Percentiles rank a stretch among this genome's conserved stretches.
phyloP scores from a whole-genome alignment of 2,888 invertebrate genomes.

The Diarsia mendica region DNA sequence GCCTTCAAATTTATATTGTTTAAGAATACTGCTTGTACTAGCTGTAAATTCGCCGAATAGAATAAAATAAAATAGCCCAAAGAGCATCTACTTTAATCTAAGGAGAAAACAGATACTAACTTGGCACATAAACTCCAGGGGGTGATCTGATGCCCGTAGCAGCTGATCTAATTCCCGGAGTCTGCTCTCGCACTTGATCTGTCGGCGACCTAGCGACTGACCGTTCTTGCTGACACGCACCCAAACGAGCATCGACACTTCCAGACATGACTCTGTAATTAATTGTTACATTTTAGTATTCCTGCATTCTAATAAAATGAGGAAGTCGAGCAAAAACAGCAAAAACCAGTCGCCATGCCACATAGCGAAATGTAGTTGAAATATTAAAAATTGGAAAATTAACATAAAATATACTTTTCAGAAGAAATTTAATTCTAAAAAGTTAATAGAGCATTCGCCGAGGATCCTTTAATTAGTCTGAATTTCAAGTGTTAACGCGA shows the following conservation, averaged over 20 bases:
- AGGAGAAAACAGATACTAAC: conserved; percentile 79
- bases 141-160: conserved; percentile 94
- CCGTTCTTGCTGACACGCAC: conserved; percentile 95
- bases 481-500: not conserved
- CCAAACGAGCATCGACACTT: conserved; percentile 95
- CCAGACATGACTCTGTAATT: conserved; percentile 93
- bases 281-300: conserved; percentile 13
- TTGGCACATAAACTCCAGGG: conserved; percentile 97
- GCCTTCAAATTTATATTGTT: too few relatives aligned
- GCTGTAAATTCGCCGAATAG: too few relatives aligned
- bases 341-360: not conserved
- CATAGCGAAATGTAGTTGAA: not conserved
- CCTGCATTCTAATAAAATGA: not conserved
- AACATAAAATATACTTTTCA: not conserved
- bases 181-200: conserved; percentile 96
- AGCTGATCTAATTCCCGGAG: conserved; percentile 95
- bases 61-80: not conserved
- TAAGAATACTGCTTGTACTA: too few relatives aligned
- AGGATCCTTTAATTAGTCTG: not conserved
- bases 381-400: conserved; percentile 9
- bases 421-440: not conserved
- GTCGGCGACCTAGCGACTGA: conserved; percentile 94
- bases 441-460: not conserved
- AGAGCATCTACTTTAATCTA: not conserved
- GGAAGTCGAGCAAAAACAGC: not conserved